Percentiles rank a stretch among this genome's conserved stretches.
Evolutionary conservation across 2,888 invertebrate species (phyloP).

Genomic region (Macropis europaea): DNA sequence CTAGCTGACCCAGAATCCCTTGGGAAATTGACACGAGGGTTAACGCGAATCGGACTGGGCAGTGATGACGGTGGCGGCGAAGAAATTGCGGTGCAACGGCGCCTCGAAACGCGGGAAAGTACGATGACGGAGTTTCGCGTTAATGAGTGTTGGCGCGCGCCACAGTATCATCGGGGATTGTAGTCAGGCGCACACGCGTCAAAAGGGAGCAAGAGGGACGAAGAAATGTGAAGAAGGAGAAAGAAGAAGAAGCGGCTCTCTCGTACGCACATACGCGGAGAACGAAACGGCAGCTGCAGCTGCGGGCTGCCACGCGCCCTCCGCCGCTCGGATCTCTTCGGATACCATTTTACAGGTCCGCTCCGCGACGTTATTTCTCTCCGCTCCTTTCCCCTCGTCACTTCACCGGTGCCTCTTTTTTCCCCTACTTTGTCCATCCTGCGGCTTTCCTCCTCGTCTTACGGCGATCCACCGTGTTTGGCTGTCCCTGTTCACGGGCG

Average conservation of each 20-base stretch:
- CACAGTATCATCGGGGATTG: conserved; percentile 50
- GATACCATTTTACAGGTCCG: conserved; percentile 68
- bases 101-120: conserved; percentile 47
- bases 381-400: conserved; percentile 16
- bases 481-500: conserved; percentile 39
- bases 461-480: background rate
- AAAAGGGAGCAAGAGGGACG: conserved; percentile 37
- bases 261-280: conserved; percentile 37
- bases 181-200: conserved; percentile 33
- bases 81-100: conserved; percentile 5
- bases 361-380: conserved; percentile 49
- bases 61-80: background rate
- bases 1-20: no score
- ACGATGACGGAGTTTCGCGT: conserved; percentile 62
- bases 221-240: background rate
- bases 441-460: conserved; percentile 7
- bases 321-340: conserved; percentile 61
- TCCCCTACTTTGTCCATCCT: conserved; percentile 19
- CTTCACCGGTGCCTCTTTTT: conserved; percentile 7
- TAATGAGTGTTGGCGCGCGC: conserved; percentile 74
- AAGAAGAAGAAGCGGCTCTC: conserved; percentile 6
- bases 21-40: no score
- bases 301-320: conserved; percentile 74
- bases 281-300: conserved; percentile 73
- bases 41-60: no score